Evolutionary conservation across 2,113 vertebrate genomes (phyloP), one percentile per base, ranked within the genome.

Genomic region (Sula dactylatra): DNA sequence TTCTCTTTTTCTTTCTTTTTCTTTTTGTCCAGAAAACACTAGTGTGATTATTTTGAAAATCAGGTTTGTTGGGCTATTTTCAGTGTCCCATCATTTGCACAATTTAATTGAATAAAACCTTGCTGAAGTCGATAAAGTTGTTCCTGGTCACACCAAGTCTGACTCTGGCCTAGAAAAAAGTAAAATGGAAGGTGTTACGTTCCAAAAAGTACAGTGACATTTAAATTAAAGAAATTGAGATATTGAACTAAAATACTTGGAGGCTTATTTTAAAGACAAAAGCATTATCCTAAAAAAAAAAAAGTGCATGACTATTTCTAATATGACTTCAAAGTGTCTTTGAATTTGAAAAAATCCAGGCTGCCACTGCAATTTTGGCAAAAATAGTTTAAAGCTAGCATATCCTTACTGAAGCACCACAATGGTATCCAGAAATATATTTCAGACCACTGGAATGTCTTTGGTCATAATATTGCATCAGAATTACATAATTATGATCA

Each of bases 401-500:
- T 82, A 56, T 72, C 61, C 94, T 86, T 47, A 73, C 70, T 95
- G 91, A 94, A 73, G 62, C 95, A 96, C 62, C 84, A 50, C 89
- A 91, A 16, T 61, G 86, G 88, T 25, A 95, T 95, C 86, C 86
- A 94, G 83, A 82, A 94, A 94, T 72, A 9, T 1, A 58, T n/a
- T 87, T 82, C 94, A 96, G 66, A 85, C 93, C 84, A 91, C 86
- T 92, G 94, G 94, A 94, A 95, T 96, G 94, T 89, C 93, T 94
- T 89, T 80, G 86, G 94, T 95, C 76, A 85, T 67, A 80, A 29
- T 42, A 42, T 94, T 97, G 83, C 97, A 95, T 94, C 90, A 93
- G 25, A 9, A 61, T 96, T 94, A 93, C 81, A 95, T 96, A 95
- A 97, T 90, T 95, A 25, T 21, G 1, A 95, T 86, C 94, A 77